These are phyloP conservation scores for Diplolepis rosae DNA, from an alignment of 2,888 invertebrate genomes.

Conservation along the genomic window DNA sequence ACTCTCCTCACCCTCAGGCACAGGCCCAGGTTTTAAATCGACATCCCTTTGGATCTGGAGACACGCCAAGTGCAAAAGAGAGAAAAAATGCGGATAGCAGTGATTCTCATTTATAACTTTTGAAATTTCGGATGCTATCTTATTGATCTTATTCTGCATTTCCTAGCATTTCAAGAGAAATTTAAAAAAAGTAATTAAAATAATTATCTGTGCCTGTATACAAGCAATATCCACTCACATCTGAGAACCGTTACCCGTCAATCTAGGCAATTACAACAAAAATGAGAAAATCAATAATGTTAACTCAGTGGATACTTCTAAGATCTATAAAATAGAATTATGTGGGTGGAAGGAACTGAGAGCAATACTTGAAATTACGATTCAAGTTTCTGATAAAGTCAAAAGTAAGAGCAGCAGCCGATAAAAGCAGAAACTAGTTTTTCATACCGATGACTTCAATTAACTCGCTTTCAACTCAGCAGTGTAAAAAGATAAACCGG, in stretches of 20 bases:
- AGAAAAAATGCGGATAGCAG: slow-evolving; percentile 4
- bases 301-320: background rate
- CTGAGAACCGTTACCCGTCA: background rate
- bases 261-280: background rate
- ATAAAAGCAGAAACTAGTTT: slow-evolving; percentile 14
- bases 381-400: background rate
- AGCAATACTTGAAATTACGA: background rate
- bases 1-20: background rate
- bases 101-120: slow-evolving; percentile 5
- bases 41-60: slow-evolving; percentile 19
- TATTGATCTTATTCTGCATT: background rate
- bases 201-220: too few species aligned
- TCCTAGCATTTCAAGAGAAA: background rate
- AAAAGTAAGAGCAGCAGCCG: background rate
- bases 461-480: background rate
- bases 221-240: background rate
- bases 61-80: slow-evolving; percentile 23
- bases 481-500: background rate
- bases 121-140: background rate
- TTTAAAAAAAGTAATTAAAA: background rate
- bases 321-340: background rate
- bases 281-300: background rate
- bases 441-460: background rate
- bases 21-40: background rate
- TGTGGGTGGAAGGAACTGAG: background rate